Percentiles rank a stretch among this genome's conserved stretches.
Conservation (phyloP, 1,140 invertebrate species). For the Triops longicaudatus region DNA sequence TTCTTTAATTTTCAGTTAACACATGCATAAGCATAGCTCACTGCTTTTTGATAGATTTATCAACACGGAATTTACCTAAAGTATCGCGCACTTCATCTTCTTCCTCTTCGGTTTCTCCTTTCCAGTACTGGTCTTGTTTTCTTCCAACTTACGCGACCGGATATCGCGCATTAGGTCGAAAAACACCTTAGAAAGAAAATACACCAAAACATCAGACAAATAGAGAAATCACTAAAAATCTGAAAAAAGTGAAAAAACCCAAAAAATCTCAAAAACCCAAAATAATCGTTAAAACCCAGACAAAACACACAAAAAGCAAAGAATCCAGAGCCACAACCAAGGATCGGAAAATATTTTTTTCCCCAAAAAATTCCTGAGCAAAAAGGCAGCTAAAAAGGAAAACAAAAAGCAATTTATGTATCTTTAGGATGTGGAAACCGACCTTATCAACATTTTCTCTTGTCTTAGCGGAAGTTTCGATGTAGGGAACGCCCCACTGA, state of each 20-base stretch:
- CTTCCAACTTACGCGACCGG: constrained; percentile 86
- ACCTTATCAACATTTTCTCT: constrained; percentile 98
- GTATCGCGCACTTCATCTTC: constrained; percentile 85
- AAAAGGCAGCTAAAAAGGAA: constrained; percentile 26
- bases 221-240: neutral
- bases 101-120: constrained; percentile 80
- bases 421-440: constrained; percentile 33
- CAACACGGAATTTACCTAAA: constrained; percentile 55
- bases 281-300: too few relatives aligned
- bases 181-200: constrained; percentile 94
- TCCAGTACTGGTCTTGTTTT: constrained; percentile 80
- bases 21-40: too few relatives aligned
- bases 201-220: too few relatives aligned
- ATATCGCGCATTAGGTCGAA: constrained; percentile 98
- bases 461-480: constrained; percentile 98
- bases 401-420: too few relatives aligned
- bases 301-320: neutral
- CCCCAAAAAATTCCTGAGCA: too few relatives aligned
- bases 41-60: too few relatives aligned
- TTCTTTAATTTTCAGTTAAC: too few relatives aligned
- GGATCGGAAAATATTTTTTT: too few relatives aligned
- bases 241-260: neutral
- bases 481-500: constrained; percentile 94
- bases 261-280: neutral
- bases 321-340: too few relatives aligned